These are phyloP conservation scores for Sebastes oblongus DNA, from an alignment of 2,797 vertebrate species.

Conservation along the genomic window DNA sequence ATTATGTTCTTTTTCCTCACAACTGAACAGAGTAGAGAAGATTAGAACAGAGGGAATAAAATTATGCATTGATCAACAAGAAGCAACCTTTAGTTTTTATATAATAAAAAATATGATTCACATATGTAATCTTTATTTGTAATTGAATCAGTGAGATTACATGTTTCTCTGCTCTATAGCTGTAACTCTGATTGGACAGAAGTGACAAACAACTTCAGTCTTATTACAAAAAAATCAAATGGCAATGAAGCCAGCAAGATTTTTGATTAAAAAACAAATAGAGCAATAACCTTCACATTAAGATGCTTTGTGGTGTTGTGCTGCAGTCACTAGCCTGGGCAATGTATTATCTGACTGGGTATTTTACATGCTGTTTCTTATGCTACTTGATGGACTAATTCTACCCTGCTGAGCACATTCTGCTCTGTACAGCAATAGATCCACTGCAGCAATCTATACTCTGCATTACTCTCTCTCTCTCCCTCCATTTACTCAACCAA, in stretches of 20 bases:
- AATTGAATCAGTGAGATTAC: neutral
- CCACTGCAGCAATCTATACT: conserved; percentile 54
- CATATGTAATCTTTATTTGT: neutral
- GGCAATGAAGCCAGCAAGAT: neutral
- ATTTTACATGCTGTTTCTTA: conserved; percentile 49
- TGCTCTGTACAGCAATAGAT: conserved; percentile 51
- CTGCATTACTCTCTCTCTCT: conserved; percentile 15
- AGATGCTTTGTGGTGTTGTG: conserved; percentile 21
- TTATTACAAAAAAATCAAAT: neutral
- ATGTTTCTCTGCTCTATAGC: neutral
- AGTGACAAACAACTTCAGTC: conserved; percentile 2
- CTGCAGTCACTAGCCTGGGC: conserved; percentile 19
- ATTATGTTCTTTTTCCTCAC: neutral
- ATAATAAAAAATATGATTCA: neutral
- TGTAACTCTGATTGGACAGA: neutral
- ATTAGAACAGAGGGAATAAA: neutral
- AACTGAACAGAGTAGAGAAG: neutral
- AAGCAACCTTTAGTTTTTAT: no score
- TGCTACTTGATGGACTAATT: conserved; percentile 40
- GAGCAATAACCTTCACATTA: conserved; percentile 25
- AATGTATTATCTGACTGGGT: conserved; percentile 33
- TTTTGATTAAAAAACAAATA: conserved; percentile 16
- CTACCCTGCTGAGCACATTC: conserved; percentile 44
- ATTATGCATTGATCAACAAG: neutral
- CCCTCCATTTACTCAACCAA: conserved; percentile 16